Conservation (phyloP, 1,140 invertebrate genomes). For the Episyrphus balteatus region DNA sequence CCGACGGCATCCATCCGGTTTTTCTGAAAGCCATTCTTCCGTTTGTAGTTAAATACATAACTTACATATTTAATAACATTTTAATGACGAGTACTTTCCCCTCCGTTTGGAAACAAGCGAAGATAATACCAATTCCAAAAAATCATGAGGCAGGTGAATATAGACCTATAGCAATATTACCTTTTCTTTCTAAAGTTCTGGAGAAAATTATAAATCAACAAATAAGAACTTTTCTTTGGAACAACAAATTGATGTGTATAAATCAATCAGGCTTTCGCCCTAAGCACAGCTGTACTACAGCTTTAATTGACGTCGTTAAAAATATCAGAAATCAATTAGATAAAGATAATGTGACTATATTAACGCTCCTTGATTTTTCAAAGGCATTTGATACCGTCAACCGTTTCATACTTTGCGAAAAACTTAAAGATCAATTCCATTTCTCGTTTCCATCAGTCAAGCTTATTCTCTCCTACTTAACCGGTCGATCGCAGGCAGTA, state of each 20-base stretch:
- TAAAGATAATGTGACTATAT: slow-evolving; percentile 1
- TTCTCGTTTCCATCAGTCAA: neutral
- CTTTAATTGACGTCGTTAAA: no score
- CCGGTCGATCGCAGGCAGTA: neutral
- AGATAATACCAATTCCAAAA: neutral
- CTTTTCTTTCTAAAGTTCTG: neutral
- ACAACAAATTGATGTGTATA: neutral
- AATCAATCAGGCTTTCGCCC: neutral
- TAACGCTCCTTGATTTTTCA: no score
- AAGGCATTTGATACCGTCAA: slow-evolving; percentile 14
- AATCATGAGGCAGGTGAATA: neutral
- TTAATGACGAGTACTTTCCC: neutral
- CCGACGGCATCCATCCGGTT: neutral
- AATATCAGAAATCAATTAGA: neutral
- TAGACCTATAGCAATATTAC: neutral
- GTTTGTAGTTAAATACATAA: neutral
- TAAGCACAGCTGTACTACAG: neutral
- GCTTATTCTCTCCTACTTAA: neutral
- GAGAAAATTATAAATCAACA: neutral
- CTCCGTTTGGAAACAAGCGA: neutral
- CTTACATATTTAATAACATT: neutral
- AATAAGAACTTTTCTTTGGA: neutral
- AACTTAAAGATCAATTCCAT: neutral
- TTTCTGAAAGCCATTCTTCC: neutral
- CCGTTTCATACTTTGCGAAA: slow-evolving; percentile 1